Base-by-base conservation (phyloP, 2,797 vertebrate genomes). In the Euphonia xanthogaster region DNA sequence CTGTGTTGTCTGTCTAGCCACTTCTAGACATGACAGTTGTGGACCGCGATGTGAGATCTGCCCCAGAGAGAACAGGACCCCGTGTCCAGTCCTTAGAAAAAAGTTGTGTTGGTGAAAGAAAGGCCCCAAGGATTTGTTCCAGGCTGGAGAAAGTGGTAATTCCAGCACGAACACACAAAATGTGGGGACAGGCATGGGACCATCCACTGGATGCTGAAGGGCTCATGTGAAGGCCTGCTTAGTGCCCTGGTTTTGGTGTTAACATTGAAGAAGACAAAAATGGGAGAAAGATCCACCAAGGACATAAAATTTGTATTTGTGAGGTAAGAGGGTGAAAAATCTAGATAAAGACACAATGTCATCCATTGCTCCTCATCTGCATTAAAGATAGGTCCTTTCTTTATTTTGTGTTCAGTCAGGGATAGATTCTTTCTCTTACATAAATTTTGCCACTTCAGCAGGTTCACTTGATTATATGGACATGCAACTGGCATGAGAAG, bases 401-500 rank as follows among this genome's bases (percentile, higher is more conserved):
- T 48, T 67, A 35, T 81, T 74, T 42, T 39, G 5, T 57, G 72
- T 71, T 76, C 19, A n/a, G 15, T 75, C 28, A 42, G 39, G 33
- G 27, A 12, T 70, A 76, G 55, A 44, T 73, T 93, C 40, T 61
- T 47, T 58, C 37, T 70, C 24, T 54, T 23, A 63, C 25, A 65
- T 14, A 58, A 61, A 40, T 79, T 68, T 37, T 85, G 28, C 37
- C 35, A 70, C 63, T 71, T 85, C 42, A 61, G 21, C 42, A 74
- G n/a, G 65, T 74, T 42, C 15, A 37, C 31, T 53, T 25, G 44
- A 44, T 55, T 42, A 65, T 16, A 7, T 9, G 21, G 71, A 71
- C n/a, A 40, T 0, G 2, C 6, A 71, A 14, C 7, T 8, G 54
- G 48, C 10, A 6, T 23, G n/a, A 82, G 48, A 48, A 39, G n/a